A percentile compares a stretch with the other conserved stretches of the same genome.
These are phyloP conservation scores for Dendroctonus ponderosae DNA, from an alignment of 1,140 invertebrate genomes.

Conservation along the genomic window DNA sequence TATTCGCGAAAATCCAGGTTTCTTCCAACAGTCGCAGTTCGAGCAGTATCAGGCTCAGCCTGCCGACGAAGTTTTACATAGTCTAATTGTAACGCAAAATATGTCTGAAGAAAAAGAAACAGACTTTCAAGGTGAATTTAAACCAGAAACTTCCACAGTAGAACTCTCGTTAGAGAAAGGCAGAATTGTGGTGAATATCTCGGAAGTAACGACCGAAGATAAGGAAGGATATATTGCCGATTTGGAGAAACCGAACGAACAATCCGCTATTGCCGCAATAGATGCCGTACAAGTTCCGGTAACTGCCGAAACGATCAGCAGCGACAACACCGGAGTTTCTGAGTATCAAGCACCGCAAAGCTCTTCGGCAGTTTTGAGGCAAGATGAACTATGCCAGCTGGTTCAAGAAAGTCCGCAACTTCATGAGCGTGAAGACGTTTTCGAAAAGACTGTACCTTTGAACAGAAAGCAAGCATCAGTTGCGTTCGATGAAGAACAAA, in stretches of 20 bases:
- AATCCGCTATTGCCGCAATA: slow-evolving; percentile 42
- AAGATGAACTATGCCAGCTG: slow-evolving; percentile 43
- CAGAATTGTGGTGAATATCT: slow-evolving; percentile 44
- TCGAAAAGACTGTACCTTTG: slow-evolving; percentile 29
- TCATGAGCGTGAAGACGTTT: slow-evolving; percentile 49
- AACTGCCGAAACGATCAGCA: slow-evolving; percentile 41
- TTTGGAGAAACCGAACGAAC: slow-evolving; percentile 36
- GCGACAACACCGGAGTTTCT: slow-evolving; percentile 37
- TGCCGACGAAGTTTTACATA: slow-evolving; percentile 37
- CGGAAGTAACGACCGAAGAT: slow-evolving; percentile 47
- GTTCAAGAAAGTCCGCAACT: slow-evolving; percentile 41
- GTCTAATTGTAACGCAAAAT: slow-evolving; percentile 46
- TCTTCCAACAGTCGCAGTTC: slow-evolving; percentile 18
- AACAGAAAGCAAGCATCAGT: slow-evolving; percentile 44
- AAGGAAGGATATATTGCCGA: slow-evolving; percentile 47
- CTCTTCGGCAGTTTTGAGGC: slow-evolving; percentile 38
- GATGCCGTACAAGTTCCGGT: slow-evolving; percentile 45
- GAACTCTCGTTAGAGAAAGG: slow-evolving; percentile 53
- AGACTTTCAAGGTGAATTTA: slow-evolving; percentile 46
- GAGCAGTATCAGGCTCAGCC: slow-evolving; percentile 35
- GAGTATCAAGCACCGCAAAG: slow-evolving; percentile 34
- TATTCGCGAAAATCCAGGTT: slow-evolving; percentile 30
- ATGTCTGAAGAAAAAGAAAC: slow-evolving; percentile 47
- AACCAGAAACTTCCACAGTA: slow-evolving; percentile 48
- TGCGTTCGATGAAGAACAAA: slow-evolving; percentile 44